These are phyloP conservation scores for Campoletis raptor DNA, from an alignment of 2,888 invertebrate species.

Conservation along the genomic window DNA sequence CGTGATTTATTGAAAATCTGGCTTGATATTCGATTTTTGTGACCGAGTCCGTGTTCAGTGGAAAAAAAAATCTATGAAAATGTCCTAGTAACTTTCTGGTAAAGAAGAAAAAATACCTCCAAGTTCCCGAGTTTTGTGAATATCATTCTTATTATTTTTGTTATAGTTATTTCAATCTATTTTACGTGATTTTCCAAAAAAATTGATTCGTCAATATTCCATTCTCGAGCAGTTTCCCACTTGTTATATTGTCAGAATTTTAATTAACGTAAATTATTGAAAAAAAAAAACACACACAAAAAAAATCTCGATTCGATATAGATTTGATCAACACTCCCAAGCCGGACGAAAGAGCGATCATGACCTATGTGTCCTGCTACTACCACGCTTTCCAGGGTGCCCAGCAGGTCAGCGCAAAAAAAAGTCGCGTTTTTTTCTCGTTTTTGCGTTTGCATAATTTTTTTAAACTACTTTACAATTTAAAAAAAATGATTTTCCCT, in stretches of 20 bases:
- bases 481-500: conserved; percentile 23
- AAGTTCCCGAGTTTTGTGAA: not conserved
- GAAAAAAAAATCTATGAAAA: too few species aligned
- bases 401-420: conserved; percentile 92
- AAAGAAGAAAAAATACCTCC: too few species aligned
- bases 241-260: not conserved
- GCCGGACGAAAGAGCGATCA: conserved; percentile 99
- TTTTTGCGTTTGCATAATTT: conserved; percentile 30
- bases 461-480: conserved; percentile 34
- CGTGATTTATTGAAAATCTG: too few species aligned
- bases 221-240: not conserved
- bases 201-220: not conserved
- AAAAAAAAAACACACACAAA: conserved; percentile 4
- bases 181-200: not conserved
- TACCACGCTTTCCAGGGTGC: conserved; percentile 99
- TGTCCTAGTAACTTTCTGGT: too few species aligned
- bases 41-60: not conserved
- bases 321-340: conserved; percentile 99
- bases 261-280: not conserved
- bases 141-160: not conserved
- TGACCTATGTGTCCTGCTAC: conserved; percentile 99
- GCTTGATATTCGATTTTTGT: not conserved
- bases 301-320: conserved; percentile 84
- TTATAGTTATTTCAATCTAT: not conserved
- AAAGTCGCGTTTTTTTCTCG: conserved; percentile 43